Evolutionary conservation across 1,140 invertebrate genomes (phyloP).

Genomic region (Bombus haemorrhoidalis): DNA sequence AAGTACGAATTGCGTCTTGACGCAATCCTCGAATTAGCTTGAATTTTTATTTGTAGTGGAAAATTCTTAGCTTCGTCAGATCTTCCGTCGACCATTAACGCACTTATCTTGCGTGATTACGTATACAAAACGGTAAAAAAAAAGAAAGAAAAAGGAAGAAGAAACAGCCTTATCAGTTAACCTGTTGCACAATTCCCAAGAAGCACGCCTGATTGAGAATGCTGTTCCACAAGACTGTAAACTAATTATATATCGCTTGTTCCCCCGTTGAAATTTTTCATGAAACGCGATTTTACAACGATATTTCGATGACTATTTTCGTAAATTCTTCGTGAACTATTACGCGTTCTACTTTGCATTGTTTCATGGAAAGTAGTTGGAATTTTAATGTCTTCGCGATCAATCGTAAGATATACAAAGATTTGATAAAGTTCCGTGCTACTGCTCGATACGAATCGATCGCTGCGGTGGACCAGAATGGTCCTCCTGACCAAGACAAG

Average conservation of each 20-base stretch:
- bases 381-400: background rate
- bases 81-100: slow-evolving; percentile 21
- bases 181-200: slow-evolving; percentile 55
- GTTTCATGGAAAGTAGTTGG: background rate
- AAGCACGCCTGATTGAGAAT: slow-evolving; percentile 43
- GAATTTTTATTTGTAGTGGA: slow-evolving; percentile 17
- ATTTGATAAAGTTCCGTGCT: too few species aligned
- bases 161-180: slow-evolving; percentile 55
- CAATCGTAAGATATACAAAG: too few species aligned
- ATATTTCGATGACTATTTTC: background rate
- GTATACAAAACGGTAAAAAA: slow-evolving; percentile 31
- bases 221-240: slow-evolving; percentile 12
- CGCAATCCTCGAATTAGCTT: too few species aligned
- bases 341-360: background rate
- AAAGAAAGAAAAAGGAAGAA: slow-evolving; percentile 46
- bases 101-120: slow-evolving; percentile 51
- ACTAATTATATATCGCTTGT: slow-evolving; percentile 15
- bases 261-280: background rate
- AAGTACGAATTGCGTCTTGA: too few species aligned
- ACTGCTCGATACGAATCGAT: too few species aligned
- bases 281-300: background rate
- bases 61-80: slow-evolving; percentile 34
- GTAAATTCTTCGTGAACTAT: too few species aligned
- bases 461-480: too few species aligned
- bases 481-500: too few species aligned